A percentile compares a stretch with the other conserved stretches of the same genome.
These are phyloP conservation scores for Panurus biarmicus DNA, from an alignment of 2,113 vertebrate species.

Conservation along the genomic window DNA sequence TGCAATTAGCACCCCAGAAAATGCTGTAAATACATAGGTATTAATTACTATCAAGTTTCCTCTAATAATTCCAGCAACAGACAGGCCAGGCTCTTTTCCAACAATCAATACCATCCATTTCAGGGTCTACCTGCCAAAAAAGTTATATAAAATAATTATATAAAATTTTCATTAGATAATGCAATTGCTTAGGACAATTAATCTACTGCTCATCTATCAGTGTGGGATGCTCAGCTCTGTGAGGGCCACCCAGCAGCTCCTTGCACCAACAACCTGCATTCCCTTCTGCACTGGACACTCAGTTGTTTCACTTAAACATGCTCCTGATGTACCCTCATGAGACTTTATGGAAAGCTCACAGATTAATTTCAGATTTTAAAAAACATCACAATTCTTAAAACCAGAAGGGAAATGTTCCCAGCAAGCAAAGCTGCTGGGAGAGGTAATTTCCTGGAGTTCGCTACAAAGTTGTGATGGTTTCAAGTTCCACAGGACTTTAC, in stretches of 20 bases:
- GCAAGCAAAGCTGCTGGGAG: not conserved
- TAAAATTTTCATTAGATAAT: slow-evolving; percentile 66
- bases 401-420: not conserved
- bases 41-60: slow-evolving; percentile 63
- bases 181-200: slow-evolving; percentile 62
- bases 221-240: not conserved
- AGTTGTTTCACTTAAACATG: not conserved
- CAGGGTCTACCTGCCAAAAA: slow-evolving; percentile 64
- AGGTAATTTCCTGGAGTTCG: not conserved
- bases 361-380: not conserved
- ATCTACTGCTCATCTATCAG: slow-evolving; percentile 50
- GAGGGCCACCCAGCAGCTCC: not conserved
- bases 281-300: not conserved
- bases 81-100: slow-evolving; percentile 60
- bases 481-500: not conserved
- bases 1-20: slow-evolving; percentile 57
- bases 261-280: not conserved
- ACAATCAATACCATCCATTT: slow-evolving; percentile 51
- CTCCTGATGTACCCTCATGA: not conserved
- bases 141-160: slow-evolving; percentile 66
- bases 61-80: slow-evolving; percentile 48
- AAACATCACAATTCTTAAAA: not conserved
- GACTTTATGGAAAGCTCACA: not conserved
- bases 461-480: not conserved
- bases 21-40: slow-evolving; percentile 58